Conservation (phyloP, 2,113 vertebrate genomes). For the Australoheros scitulus region DNA sequence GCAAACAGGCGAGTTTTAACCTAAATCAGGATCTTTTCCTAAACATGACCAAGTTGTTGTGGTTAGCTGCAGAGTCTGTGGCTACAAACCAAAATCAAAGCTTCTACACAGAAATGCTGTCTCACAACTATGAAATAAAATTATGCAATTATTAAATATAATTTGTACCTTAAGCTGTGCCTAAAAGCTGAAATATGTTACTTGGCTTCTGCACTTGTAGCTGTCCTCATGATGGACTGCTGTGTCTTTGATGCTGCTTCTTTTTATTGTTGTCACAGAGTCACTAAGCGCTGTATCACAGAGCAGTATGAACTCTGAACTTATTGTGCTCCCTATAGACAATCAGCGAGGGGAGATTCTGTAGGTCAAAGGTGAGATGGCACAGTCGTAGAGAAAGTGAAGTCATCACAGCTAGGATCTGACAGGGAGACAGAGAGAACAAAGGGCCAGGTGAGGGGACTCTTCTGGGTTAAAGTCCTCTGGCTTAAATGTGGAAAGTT, state of each 20-base stretch:
- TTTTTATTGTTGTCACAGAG: slow-evolving; percentile 8
- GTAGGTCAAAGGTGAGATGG: slow-evolving; percentile 45
- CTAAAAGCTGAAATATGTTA: neutral
- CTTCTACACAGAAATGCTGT: neutral
- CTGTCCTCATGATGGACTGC: neutral
- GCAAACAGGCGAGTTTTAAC: neutral
- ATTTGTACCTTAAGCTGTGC: neutral
- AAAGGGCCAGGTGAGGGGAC: neutral
- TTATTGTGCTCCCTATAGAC: neutral
- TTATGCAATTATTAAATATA: neutral
- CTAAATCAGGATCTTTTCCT: neutral
- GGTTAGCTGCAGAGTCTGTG: neutral
- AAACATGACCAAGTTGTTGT: neutral
- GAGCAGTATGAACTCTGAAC: slow-evolving; percentile 21
- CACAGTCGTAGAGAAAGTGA: slow-evolving; percentile 22
- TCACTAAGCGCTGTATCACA: slow-evolving; percentile 32
- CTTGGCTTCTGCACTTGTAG: neutral
- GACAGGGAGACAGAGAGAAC: neutral
- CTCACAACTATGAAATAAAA: neutral
- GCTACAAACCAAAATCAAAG: neutral
- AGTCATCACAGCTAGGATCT: slow-evolving; percentile 30
- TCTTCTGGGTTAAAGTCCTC: neutral
- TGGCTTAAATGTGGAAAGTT: neutral
- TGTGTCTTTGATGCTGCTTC: neutral
- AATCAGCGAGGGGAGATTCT: neutral